Percentiles rank a stretch among this genome's conserved stretches.
Conservation (phyloP, 2,113 vertebrate species). For the Pipa parva region DNA sequence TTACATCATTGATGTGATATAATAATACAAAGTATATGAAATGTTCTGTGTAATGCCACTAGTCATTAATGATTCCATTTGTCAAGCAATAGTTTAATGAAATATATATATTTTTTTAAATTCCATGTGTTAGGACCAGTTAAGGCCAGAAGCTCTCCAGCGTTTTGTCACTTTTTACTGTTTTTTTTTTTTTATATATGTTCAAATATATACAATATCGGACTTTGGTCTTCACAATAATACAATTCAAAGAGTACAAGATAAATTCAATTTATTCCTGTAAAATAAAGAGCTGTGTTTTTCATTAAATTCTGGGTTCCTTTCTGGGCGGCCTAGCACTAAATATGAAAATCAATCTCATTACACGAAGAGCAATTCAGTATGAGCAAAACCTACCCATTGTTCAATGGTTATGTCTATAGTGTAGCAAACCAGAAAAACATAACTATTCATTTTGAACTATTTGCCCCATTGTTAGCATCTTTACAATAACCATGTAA, state of each 20-base stretch:
- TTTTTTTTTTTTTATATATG: too few relatives aligned
- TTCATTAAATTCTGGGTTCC: neutral
- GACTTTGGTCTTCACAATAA: neutral
- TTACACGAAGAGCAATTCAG: slow-evolving; percentile 2
- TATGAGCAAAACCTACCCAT: slow-evolving; percentile 12
- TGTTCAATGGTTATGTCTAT: slow-evolving; percentile 9
- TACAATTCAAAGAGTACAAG: neutral
- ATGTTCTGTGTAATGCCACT: too few relatives aligned
- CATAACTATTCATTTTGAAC: slow-evolving; percentile 10
- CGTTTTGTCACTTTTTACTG: too few relatives aligned
- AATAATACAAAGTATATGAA: too few relatives aligned
- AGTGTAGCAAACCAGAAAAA: neutral
- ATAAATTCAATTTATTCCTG: neutral
- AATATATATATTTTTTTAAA: too few relatives aligned
- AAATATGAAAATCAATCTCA: slow-evolving; percentile 3
- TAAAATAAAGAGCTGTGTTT: neutral
- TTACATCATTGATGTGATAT: too few relatives aligned
- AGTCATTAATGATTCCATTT: too few relatives aligned
- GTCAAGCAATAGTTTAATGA: too few relatives aligned
- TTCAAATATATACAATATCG: too few relatives aligned
- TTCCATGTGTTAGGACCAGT: too few relatives aligned
- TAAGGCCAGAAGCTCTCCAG: too few relatives aligned
- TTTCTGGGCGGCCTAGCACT: neutral
- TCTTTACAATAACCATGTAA: slow-evolving; percentile 33
- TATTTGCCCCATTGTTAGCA: slow-evolving; percentile 18